Conservation (phyloP, 1,140 invertebrate genomes). For the Danaus melanippus region DNA sequence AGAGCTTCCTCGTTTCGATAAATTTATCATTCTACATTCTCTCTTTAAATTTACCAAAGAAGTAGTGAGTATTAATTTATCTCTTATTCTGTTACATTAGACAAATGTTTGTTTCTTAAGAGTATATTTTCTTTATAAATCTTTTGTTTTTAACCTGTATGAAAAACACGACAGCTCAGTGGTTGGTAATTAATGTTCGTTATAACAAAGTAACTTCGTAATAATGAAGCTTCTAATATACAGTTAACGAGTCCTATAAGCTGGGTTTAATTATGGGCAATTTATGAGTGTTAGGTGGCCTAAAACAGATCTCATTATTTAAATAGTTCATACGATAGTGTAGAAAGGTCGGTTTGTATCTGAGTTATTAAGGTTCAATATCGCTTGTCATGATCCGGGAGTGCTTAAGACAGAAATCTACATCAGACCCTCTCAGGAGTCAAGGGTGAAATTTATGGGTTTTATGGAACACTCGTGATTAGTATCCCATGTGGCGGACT, state of each 20-base stretch:
- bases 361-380: constrained; percentile 9
- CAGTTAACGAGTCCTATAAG: constrained; percentile 14
- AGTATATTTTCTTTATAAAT: no score
- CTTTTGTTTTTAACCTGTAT: no score
- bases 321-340: constrained; percentile 8
- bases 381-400: constrained; percentile 3
- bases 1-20: no score
- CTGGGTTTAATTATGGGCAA: constrained; percentile 17
- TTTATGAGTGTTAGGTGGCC: constrained; percentile 15
- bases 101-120: no score
- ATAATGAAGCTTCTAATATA: constrained; percentile 18
- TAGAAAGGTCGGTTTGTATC: background rate
- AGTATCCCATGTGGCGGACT: constrained; percentile 26
- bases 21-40: no score
- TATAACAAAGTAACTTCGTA: constrained; percentile 12
- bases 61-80: no score
- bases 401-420: constrained; percentile 18
- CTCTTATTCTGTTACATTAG: no score
- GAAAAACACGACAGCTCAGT: no score
- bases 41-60: no score
- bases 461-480: constrained; percentile 32
- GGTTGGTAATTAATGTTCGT: no score
- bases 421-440: constrained; percentile 19
- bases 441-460: constrained; percentile 28
- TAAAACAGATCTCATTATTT: constrained; percentile 7